Evolutionary conservation across 2,797 vertebrate species (phyloP), one percentile per base, ranked within the genome.

Genomic region (Sarcophilus harrisii): DNA sequence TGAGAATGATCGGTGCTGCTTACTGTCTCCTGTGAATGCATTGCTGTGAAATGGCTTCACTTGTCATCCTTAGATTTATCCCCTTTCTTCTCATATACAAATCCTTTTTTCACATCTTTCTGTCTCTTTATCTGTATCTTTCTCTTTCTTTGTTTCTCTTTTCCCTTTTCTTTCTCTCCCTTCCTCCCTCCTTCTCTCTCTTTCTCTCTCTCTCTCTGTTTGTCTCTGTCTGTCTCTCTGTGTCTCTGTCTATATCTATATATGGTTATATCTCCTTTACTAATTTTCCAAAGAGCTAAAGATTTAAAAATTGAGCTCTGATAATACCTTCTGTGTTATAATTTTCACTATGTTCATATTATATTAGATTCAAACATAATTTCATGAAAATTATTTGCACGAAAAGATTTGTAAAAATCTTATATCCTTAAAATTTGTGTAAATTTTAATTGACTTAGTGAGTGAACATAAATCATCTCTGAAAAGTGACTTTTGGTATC

Each of bases 1-100:
- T 92, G 58, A 96, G 49, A 18, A 97, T 87, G 55, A 97, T 58
- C 93, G 29, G 4, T 94, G 54, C 95, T 81, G 93, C 81, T 89
- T 55, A 52, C 24, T 92, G 55, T 96, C 58, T 95, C 21, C 28
- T 60, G 30, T 5, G 89, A 97, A 93, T 91, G 32, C 59, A 38
- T 21, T 90, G 2, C 24, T 5, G 81, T n/a, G 87, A 95, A 92
- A 30, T 87, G 54, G 11, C 29, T 81, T 91, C 57, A 90, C 11
- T 92, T 57, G 24, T 90, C 49, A 90, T 93, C 57, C 4, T 57
- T 94, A 62, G 13, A 91, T 90, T 6, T 54, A 93, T 58, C 95
- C 16, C 12, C 38, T 90, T 91, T 95, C 38, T 30, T 28, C 14
- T 11, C 45, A 58, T 13, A 54, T 24, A 92, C 73, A 60, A 1